Evolutionary conservation across 2,113 vertebrate species (phyloP), one percentile per base, ranked within the genome.

Genomic region (Progne subis): DNA sequence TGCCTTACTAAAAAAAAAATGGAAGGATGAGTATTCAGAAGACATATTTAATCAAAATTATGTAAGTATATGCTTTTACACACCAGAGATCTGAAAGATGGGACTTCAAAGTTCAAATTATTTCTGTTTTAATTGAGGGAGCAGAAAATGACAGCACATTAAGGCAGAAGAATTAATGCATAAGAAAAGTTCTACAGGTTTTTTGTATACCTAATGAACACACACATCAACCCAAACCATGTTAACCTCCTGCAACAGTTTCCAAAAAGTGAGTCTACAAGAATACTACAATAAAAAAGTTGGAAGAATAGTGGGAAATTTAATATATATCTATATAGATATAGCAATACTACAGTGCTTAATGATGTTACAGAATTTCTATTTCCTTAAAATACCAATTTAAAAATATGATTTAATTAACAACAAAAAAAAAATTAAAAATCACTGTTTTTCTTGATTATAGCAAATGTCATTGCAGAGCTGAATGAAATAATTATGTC

Each of bases 11-110:
- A 96, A 86, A 91, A 67, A 67, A 79, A 94, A 82, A 82, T 44
- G 69, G n/a, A 96, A 96, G 4, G 14, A 15, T 93, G 39, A 29
- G 28, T 46, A 76, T 85, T 91, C 63, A 89, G 86, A 96, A 70
- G 59, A 34, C n/a, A 79, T 68, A 90, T 77, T 94, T 89, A 83
- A 92, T 94, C 70, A 96, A 96, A 96, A 95, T 81, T 95, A 82
- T 72, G 32, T 57, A 26, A 68, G 16, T 11, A 21, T 61, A 76
- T 44, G 49, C 29, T 86, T 72, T 91, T 75, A 93, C 43, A 67
- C 18, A 37, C 17, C 74, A 44, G 44, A 76, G 16, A 65, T 59
- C 16, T 63, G 39, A 93, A 83, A 88, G 55, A 82, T 49, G 13
- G 44, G 20, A 19, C 55, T 83, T 74, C 60, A 83, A 94, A 90